Base-by-base conservation (phyloP, 1,140 invertebrate species). In the Pectinophora gossypiella region DNA sequence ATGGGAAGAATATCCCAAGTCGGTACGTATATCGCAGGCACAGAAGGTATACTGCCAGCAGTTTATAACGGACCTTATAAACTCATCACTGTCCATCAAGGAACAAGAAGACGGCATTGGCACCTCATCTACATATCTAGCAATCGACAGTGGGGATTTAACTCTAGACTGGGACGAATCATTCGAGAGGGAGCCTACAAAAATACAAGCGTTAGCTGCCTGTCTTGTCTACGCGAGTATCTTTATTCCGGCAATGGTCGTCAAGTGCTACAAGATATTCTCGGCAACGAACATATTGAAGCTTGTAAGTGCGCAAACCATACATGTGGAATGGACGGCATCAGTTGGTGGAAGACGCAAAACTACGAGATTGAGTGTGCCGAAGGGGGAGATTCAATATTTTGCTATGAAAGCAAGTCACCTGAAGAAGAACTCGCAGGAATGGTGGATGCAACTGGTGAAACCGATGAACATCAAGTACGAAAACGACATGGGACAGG, bases 171-270 rank as follows among this genome's bases (percentile, higher is more conserved):
- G 54, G 54, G 54, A 47, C 7, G 43, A 45, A 44, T 45, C 49
- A 56, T 56, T 51, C 48, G 54, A 50, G n/a, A 10, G 0, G 43
- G 20, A 56, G 4, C 23, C 23, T 56, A 56, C 48, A 56, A 51
- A 50, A 56, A 35, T 50, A 12, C n/a, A 46, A 18, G 10, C 6
- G 38, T 38, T 56, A 18, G 46, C 19, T 51, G 54, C 38, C 0
- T 50, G 16, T 12, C 40, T 50, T 56, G 47, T 56, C 0, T 56
- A 40, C 54, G 47, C 42, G 10, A 51, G 48, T 56, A 56, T 48
- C 23, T 27, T 6, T 27, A 5, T 27, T 12, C 23, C 23, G 23
- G 23, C 23, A 5, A 5, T 27, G 12, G 12, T 27, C 23, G 23
- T 27, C 5, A 5, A 27, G 12, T 12, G 12, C 23, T 27, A 6